Evolutionary conservation across 2,113 vertebrate species (phyloP).

Genomic region (Pelecanoides urinatrix): DNA sequence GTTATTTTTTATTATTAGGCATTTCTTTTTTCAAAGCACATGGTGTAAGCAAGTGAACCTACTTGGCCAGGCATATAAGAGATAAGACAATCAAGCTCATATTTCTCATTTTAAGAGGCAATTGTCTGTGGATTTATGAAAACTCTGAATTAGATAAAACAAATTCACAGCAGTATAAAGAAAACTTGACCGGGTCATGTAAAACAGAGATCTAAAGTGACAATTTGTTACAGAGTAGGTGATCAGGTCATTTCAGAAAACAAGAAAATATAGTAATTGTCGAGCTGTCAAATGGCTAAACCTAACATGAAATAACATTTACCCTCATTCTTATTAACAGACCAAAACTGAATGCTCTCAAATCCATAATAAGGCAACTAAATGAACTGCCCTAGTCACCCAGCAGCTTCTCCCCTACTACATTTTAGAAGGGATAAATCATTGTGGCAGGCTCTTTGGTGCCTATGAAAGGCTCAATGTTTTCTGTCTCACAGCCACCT

Average conservation of each 20-base stretch:
- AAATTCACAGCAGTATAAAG: neutral
- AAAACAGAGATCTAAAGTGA: neutral
- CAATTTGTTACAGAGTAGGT: neutral
- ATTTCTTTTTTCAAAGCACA: neutral
- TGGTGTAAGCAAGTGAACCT: neutral
- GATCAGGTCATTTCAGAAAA: slow-evolving; percentile 40
- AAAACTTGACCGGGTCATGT: neutral
- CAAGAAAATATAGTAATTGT: neutral
- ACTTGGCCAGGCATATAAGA: neutral
- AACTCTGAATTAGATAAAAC: neutral
- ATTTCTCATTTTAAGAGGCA: neutral
- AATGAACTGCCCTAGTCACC: neutral
- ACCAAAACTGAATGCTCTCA: neutral
- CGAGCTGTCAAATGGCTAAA: neutral
- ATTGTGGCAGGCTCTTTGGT: neutral
- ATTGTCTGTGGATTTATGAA: neutral
- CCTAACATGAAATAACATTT: neutral
- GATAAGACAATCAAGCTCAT: neutral
- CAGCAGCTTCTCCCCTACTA: neutral
- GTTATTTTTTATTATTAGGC: neutral
- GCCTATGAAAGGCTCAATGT: neutral
- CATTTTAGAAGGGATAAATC: neutral
- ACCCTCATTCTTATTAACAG: neutral
- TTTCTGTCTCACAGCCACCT: neutral
- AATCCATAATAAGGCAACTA: neutral